Conservation (phyloP, 2,888 invertebrate genomes). For the Heteromurus nitidus region DNA sequence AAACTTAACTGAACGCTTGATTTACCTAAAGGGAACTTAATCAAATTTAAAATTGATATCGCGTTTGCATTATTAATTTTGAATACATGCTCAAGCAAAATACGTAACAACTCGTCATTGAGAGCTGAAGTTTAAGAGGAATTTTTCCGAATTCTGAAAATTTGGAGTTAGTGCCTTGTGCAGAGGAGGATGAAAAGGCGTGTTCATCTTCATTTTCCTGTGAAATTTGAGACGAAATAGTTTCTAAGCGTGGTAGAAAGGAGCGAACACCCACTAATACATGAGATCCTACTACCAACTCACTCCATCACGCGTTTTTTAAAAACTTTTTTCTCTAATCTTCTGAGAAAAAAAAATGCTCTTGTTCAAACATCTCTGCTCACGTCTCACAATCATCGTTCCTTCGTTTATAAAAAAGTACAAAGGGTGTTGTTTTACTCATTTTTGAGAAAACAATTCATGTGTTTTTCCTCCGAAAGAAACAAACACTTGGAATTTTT, state of each 20-base stretch:
- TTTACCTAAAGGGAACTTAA: no score
- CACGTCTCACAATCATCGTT: no score
- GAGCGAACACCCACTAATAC: slow-evolving; percentile 26
- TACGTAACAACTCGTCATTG: background rate
- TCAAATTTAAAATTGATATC: no score
- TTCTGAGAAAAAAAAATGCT: no score
- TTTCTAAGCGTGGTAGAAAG: background rate
- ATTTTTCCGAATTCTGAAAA: background rate
- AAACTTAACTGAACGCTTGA: no score
- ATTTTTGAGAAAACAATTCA: background rate
- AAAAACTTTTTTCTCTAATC: slow-evolving; percentile 5
- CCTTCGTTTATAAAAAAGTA: no score
- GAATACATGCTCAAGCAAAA: no score
- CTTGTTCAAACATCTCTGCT: no score
- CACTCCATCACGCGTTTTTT: slow-evolving; percentile 7
- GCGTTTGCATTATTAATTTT: no score
- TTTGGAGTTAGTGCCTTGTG: background rate
- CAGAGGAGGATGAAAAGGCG: background rate
- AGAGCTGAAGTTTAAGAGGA: background rate
- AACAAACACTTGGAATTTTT: no score
- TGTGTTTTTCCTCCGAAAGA: background rate
- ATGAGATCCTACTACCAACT: no score
- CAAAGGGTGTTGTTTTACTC: slow-evolving; percentile 27
- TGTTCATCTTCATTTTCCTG: slow-evolving; percentile 2
- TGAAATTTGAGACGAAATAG: slow-evolving; percentile 25